Evolutionary conservation across 2,888 invertebrate species (phyloP), one percentile per base, ranked within the genome.

Genomic region (Lissonota sp.): DNA sequence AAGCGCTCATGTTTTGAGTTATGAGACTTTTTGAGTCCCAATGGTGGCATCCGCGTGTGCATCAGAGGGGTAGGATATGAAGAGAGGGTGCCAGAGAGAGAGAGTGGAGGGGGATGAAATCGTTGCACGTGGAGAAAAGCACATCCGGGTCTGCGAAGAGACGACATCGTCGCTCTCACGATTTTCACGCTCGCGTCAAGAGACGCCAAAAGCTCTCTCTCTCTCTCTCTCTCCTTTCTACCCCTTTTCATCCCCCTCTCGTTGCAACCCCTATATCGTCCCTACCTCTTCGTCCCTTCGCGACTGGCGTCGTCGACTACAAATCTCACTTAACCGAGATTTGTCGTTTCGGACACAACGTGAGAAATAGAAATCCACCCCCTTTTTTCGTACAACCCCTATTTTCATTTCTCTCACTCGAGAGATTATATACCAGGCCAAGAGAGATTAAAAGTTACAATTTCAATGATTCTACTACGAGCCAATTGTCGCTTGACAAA

Each of bases 321-420:
- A 90, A 90, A 90, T 90, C 88, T 87, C 85, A 86, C 87, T 88
- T 88, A 89, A 89, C 88, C 88, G 89, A 90, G 89, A 89, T 89
- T 90, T 89, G 89, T 88, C 87, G 87, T 63, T 70, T 76, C 69
- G 76, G 62, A 63, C 62, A 63, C 55, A 46, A 80, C 87, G 88
- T 87, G 58, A 78, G 55, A 78, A 64, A 72, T 42, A 42, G 12
- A 64, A 78, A 55, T 51, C 46, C 26, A 53, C 6, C 16, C 53
- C 14, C 12, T 14, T 6, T 14, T 53, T 53, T 53, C 14, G 14
- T 66, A 40, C 53, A 62, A 7, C 62, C 53, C 53, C 37, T 40
- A 37, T 26, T 26, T n/a, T 16, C 60, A 16, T 26, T 49, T 16
- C 16, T 74, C 55, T 10, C 63, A 49, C 58, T 46, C 12, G 44